Evolutionary conservation across 2,113 vertebrate genomes (phyloP).

Genomic region (Crocuta crocuta): DNA sequence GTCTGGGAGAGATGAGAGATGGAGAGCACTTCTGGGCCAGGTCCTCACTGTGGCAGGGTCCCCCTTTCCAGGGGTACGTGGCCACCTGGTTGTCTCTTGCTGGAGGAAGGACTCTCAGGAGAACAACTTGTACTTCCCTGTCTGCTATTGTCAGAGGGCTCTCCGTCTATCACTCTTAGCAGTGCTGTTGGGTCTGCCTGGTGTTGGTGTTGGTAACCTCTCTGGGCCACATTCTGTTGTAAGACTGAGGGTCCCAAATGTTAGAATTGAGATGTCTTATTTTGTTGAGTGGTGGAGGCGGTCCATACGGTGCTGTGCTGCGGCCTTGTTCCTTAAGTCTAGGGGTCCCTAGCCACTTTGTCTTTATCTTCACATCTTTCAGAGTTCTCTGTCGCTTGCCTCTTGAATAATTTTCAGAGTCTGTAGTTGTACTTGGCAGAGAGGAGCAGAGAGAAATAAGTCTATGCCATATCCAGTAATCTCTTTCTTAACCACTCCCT

Average conservation of each 20-base stretch:
- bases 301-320: neutral
- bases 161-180: neutral
- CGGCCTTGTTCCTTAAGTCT: neutral
- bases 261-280: neutral
- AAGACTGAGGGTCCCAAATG: neutral
- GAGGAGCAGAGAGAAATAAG: neutral
- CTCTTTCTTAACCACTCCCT: neutral
- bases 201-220: neutral
- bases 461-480: neutral
- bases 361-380: neutral
- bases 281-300: neutral
- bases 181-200: neutral
- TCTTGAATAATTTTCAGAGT: neutral
- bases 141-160: neutral
- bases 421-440: neutral
- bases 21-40: neutral
- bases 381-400: neutral
- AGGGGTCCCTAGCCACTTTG: neutral
- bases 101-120: neutral
- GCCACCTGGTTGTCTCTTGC: neutral
- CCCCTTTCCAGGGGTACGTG: neutral
- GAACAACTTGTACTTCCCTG: neutral
- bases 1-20: neutral
- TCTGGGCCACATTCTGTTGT: neutral
- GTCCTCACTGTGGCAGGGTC: neutral